Evolutionary conservation across 2,888 invertebrate genomes (phyloP).

Genomic region (Dusona sp.): DNA sequence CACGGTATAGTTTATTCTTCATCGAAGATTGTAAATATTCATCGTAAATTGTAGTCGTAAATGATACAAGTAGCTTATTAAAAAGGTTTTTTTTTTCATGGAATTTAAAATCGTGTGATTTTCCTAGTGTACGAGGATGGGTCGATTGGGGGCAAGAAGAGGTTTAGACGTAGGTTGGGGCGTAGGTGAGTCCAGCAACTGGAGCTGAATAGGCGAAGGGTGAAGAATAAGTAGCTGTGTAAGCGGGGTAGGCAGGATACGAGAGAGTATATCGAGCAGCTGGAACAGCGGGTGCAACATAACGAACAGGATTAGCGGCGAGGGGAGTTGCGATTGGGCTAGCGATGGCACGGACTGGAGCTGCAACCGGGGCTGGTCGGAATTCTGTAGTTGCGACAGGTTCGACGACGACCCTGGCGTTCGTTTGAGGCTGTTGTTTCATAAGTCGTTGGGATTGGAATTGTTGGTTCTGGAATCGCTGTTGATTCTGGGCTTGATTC

Average conservation of each 20-base stretch:
- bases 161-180: slow-evolving; percentile 71
- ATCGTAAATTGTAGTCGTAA: background rate
- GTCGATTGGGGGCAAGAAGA: background rate
- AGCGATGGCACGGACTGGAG: slow-evolving; percentile 73
- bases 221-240: slow-evolving; percentile 79
- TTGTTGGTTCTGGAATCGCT: slow-evolving; percentile 80
- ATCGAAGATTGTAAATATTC: slow-evolving; percentile 46
- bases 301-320: slow-evolving; percentile 62
- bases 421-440: slow-evolving; percentile 76
- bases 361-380: slow-evolving; percentile 47
- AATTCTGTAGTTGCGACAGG: slow-evolving; percentile 57
- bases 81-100: background rate
- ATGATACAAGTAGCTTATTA: background rate
- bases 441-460: slow-evolving; percentile 84
- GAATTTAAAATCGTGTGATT: background rate
- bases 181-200: slow-evolving; percentile 77
- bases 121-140: background rate
- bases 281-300: slow-evolving; percentile 71
- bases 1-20: slow-evolving; percentile 56
- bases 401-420: slow-evolving; percentile 34
- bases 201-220: slow-evolving; percentile 80
- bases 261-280: slow-evolving; percentile 71
- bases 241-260: slow-evolving; percentile 77
- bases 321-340: slow-evolving; percentile 55
- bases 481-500: slow-evolving; percentile 37